phyloP scores from a whole-genome alignment of 2,797 vertebrate species.

The Phrynocephalus forsythii region DNA sequence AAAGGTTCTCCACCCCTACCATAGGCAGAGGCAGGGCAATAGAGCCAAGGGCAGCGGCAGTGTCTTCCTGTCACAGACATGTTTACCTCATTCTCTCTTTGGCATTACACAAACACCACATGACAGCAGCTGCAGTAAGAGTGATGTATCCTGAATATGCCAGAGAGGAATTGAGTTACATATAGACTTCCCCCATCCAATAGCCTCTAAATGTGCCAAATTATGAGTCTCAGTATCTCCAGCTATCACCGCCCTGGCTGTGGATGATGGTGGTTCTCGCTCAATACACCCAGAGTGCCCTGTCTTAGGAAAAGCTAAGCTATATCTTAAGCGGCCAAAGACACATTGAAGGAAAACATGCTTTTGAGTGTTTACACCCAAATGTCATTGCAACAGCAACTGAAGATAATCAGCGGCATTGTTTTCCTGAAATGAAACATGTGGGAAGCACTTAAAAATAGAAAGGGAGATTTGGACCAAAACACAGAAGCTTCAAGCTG shows the following conservation, averaged over 20 bases:
- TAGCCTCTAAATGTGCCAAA: not conserved
- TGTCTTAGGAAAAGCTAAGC: not conserved
- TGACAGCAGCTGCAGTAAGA: not conserved
- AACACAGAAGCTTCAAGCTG: not conserved
- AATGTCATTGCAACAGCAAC: conserved; percentile 59
- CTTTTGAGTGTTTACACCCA: conserved; percentile 26
- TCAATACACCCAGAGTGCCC: not conserved
- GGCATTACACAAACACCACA: not conserved
- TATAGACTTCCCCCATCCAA: not conserved
- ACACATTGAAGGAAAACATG: not conserved
- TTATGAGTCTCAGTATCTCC: not conserved
- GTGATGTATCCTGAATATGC: not conserved
- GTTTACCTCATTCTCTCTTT: not conserved
- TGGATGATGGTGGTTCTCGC: not conserved
- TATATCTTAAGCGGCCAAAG: not conserved
- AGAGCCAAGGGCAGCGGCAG: not conserved
- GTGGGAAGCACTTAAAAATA: conserved; percentile 63
- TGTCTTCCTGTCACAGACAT: not conserved
- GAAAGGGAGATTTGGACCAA: conserved; percentile 52
- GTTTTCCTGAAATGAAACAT: conserved; percentile 59
- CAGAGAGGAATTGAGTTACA: not conserved
- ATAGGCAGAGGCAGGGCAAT: not conserved
- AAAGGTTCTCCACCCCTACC: no score
- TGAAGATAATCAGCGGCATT: conserved; percentile 53
- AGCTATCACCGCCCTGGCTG: not conserved